A percentile compares a stretch with the other conserved stretches of the same genome.
phyloP scores from a whole-genome alignment of 2,113 vertebrate species.

The Psittacus erithacus region DNA sequence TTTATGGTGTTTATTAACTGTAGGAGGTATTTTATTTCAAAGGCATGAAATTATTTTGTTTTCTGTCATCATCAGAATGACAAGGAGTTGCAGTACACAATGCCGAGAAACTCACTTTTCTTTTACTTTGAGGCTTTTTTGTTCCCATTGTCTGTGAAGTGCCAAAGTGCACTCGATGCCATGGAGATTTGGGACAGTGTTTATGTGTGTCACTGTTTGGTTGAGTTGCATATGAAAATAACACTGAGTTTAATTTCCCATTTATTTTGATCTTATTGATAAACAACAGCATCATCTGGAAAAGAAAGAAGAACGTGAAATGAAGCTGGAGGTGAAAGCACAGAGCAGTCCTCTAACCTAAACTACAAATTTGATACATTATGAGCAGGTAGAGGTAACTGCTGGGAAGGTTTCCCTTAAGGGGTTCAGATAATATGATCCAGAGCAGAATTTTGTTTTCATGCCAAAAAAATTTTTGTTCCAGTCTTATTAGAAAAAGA shows the following conservation, averaged over 20 bases:
- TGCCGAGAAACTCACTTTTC: background rate
- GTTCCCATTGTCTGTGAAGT: background rate
- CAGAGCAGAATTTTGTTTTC: background rate
- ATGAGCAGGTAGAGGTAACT: background rate
- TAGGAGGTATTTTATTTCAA: background rate
- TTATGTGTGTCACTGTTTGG: background rate
- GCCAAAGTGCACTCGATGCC: background rate
- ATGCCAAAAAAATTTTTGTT: background rate
- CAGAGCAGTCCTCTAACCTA: background rate
- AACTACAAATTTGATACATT: background rate
- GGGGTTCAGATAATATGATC: slow-evolving; percentile 5
- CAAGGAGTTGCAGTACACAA: background rate
- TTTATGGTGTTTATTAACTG: accelerated
- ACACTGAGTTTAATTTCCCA: background rate
- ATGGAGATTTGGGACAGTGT: background rate
- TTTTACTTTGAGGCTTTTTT: background rate
- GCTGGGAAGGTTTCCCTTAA: background rate
- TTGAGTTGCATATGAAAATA: background rate
- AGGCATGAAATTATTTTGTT: background rate
- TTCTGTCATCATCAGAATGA: background rate
- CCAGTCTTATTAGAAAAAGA: background rate
- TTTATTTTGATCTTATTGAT: background rate
- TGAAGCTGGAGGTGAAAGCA: background rate
- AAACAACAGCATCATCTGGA: background rate
- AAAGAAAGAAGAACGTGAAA: background rate